Percentiles rank a stretch among this genome's conserved stretches.
Evolutionary conservation across 2,888 invertebrate genomes (phyloP).

Genomic region (Cistogaster globosa): DNA sequence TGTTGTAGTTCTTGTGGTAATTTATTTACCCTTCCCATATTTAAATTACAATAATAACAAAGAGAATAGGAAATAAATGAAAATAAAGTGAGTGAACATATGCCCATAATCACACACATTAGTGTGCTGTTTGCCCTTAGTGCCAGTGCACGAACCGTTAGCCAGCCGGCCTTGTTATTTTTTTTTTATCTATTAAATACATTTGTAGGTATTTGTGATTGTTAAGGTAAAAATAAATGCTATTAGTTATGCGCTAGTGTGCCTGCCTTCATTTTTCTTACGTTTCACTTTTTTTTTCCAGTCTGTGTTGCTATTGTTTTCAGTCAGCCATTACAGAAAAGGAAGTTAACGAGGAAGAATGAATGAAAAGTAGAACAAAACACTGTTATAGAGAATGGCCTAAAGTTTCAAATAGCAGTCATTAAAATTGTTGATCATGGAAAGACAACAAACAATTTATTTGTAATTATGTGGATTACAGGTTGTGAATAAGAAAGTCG

Average conservation of each 20-base stretch:
- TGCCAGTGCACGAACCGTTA: background rate
- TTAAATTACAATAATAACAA: constrained; percentile 13
- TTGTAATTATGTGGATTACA: constrained; percentile 5
- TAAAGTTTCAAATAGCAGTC: constrained; percentile 61
- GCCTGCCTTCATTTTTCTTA: constrained; percentile 7
- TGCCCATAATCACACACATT: background rate
- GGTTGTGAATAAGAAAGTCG: background rate
- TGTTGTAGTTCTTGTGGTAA: background rate
- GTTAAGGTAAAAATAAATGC: background rate
- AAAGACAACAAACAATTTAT: constrained; percentile 44
- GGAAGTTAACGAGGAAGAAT: constrained; percentile 37
- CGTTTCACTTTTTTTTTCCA: too few species aligned
- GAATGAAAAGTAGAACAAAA: constrained; percentile 12
- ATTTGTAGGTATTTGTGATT: background rate
- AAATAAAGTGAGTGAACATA: background rate
- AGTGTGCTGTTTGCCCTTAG: constrained; percentile 5
- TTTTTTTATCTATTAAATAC: background rate
- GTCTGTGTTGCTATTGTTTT: constrained; percentile 3
- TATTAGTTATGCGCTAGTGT: constrained; percentile 33
- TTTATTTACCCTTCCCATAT: constrained; percentile 45
- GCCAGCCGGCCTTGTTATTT: constrained; percentile 19
- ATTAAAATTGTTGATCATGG: constrained; percentile 59
- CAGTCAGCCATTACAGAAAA: constrained; percentile 44
- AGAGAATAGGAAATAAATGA: background rate
- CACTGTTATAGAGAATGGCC: constrained; percentile 27